These are phyloP conservation scores for Melanotaenia maccullochi DNA, from an alignment of 2,797 vertebrate genomes.

Conservation along the genomic window DNA sequence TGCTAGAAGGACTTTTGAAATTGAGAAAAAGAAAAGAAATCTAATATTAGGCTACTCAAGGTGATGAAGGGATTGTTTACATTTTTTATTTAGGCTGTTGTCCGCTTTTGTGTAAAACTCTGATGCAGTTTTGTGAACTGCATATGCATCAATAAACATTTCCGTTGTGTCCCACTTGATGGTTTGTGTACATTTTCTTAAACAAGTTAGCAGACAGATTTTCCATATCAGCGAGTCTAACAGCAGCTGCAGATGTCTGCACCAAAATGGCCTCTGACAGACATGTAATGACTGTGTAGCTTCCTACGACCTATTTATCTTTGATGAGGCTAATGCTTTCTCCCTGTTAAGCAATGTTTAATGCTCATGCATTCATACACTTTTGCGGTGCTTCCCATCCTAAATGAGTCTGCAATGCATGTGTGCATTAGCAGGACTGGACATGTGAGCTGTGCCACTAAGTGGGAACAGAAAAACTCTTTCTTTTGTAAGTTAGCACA, in stretches of 20 bases:
- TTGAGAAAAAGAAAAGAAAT: neutral
- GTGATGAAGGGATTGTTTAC: constrained; percentile 55
- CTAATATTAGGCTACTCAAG: neutral
- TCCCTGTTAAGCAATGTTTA: constrained; percentile 44
- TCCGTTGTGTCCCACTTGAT: constrained; percentile 54
- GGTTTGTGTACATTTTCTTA: constrained; percentile 54
- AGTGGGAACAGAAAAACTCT: neutral
- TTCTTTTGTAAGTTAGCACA: too few relatives aligned
- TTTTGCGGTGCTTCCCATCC: constrained; percentile 26
- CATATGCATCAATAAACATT: constrained; percentile 71
- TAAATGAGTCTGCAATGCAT: constrained; percentile 21
- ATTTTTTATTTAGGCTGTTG: constrained; percentile 46
- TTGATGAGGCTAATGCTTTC: constrained; percentile 61
- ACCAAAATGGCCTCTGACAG: constrained; percentile 39
- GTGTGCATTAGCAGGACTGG: constrained; percentile 47
- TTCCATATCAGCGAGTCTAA: constrained; percentile 38
- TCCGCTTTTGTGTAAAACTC: constrained; percentile 43
- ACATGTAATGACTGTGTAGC: constrained; percentile 40
- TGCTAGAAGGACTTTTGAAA: neutral
- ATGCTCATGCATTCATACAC: constrained; percentile 32
- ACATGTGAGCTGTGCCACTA: neutral
- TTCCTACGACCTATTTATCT: constrained; percentile 56
- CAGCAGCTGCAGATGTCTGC: constrained; percentile 31
- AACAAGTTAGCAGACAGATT: constrained; percentile 42
- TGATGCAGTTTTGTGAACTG: constrained; percentile 44